Evolutionary conservation across 2,888 invertebrate genomes (phyloP).

Genomic region (Drosophila kanekoi): DNA sequence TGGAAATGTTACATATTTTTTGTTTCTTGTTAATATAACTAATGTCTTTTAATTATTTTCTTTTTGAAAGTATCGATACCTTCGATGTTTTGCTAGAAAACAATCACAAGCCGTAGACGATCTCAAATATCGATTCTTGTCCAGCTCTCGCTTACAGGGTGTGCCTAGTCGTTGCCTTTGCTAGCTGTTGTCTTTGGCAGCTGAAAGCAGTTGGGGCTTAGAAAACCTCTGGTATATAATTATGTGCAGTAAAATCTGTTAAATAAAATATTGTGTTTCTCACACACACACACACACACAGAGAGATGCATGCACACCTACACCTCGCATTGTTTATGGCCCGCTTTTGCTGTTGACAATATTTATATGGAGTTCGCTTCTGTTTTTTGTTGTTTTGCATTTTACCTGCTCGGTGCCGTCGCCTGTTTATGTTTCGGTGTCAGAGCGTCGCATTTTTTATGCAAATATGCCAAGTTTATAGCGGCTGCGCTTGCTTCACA

Average conservation of each 20-base stretch:
- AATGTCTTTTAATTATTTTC: no score
- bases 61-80: no score
- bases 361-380: conserved; percentile 39
- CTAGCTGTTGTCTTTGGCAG: no score
- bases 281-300: background rate
- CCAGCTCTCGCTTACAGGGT: conserved; percentile 1
- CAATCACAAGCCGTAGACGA: no score
- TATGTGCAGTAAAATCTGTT: conserved; percentile 63
- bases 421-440: conserved; percentile 75
- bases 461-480: conserved; percentile 78
- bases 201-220: background rate
- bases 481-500: conserved; percentile 34
- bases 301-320: conserved; percentile 2
- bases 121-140: no score
- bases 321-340: conserved; percentile 50
- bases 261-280: conserved; percentile 58
- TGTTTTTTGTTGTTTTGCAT: conserved; percentile 18
- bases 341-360: conserved; percentile 51
- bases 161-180: background rate
- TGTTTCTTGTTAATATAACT: no score
- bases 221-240: conserved; percentile 50
- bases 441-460: conserved; percentile 69
- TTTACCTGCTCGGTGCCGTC: conserved; percentile 26
- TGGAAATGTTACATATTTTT: no score
- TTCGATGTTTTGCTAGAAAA: no score